A percentile compares a stretch with the other conserved stretches of the same genome.
Conservation (phyloP, 2,888 invertebrate species). For the Troglohyphantes excavatus region DNA sequence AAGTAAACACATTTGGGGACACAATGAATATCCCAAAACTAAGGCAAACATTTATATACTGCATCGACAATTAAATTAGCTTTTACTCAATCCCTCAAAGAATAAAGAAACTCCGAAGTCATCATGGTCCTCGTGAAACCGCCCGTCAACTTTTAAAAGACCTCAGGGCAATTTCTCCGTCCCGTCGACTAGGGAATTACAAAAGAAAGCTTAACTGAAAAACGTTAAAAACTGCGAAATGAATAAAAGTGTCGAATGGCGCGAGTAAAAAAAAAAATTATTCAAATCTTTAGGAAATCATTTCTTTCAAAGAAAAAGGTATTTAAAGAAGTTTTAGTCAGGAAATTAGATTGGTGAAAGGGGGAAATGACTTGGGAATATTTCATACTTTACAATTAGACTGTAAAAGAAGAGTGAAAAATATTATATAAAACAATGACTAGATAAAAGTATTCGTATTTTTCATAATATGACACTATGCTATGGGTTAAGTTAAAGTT, state of each 20-base stretch:
- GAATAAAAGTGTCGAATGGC: conserved; percentile 27
- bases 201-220: neutral
- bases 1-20: too few species aligned
- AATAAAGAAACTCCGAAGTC: neutral
- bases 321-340: conserved; percentile 18
- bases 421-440: too few species aligned
- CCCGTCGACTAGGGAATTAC: neutral
- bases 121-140: neutral
- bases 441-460: too few species aligned
- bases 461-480: too few species aligned
- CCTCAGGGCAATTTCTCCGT: conserved; percentile 35
- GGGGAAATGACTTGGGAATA: neutral
- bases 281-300: conserved; percentile 5
- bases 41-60: neutral
- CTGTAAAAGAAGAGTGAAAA: too few species aligned
- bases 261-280: conserved; percentile 18
- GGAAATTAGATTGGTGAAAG: neutral
- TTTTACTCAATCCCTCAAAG: neutral
- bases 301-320: conserved; percentile 19
- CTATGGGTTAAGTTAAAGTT: too few species aligned
- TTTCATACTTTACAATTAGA: neutral
- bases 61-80: neutral
- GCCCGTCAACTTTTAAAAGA: conserved; percentile 1
- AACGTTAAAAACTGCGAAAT: neutral
- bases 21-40: too few species aligned